Evolutionary conservation across 2,797 vertebrate species (phyloP).

Genomic region (Clamator glandarius): DNA sequence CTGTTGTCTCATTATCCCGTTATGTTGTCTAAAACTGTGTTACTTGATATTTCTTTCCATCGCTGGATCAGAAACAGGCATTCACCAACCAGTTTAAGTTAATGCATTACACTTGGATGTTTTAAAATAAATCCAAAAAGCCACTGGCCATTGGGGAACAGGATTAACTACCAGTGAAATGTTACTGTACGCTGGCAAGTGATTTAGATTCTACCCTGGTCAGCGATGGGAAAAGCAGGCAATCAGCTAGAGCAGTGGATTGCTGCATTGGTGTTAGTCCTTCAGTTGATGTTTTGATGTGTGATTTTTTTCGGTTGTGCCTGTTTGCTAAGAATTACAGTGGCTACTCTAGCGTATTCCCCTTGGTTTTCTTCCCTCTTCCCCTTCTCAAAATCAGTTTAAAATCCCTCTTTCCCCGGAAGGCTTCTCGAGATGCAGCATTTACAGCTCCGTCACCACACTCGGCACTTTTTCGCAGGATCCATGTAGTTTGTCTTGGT

Average conservation of each 20-base stretch:
- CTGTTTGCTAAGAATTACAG: neutral
- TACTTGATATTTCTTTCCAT: neutral
- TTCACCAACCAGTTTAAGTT: neutral
- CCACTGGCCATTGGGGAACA: neutral
- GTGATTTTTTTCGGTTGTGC: neutral
- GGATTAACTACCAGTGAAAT: neutral
- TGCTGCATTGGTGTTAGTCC: neutral
- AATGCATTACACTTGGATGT: neutral
- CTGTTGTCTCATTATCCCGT: neutral
- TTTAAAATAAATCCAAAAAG: neutral
- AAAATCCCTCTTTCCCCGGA: neutral
- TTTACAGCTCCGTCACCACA: slow-evolving; percentile 84
- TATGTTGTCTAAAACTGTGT: neutral
- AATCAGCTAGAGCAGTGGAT: neutral
- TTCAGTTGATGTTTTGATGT: neutral
- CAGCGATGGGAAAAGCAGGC: neutral
- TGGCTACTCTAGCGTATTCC: neutral
- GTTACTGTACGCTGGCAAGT: neutral
- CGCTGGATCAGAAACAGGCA: neutral
- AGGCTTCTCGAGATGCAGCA: neutral
- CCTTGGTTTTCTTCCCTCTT: neutral
- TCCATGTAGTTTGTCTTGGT: slow-evolving; percentile 85
- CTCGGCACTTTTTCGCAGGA: slow-evolving; percentile 86
- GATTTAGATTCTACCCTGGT: neutral
- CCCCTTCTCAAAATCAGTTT: neutral